Evolutionary conservation across 2,113 vertebrate species (phyloP).

Genomic region (Colossoma macropomum): DNA sequence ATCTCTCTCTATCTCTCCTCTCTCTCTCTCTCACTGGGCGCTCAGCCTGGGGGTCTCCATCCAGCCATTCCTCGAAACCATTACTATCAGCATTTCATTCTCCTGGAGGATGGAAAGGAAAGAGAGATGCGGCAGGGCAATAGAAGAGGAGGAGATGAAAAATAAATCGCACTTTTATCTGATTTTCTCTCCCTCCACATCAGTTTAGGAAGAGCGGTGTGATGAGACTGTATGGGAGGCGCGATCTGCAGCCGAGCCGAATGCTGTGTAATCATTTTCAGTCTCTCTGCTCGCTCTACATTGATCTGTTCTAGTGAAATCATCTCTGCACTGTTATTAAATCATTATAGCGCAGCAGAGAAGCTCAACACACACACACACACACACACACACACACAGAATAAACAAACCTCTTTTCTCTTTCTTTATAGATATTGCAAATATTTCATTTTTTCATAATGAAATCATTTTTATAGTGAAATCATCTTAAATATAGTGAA

Average conservation of each 20-base stretch:
- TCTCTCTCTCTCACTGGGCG: too few relatives aligned
- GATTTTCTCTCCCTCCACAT: constrained; percentile 46
- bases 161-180: constrained; percentile 55
- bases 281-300: constrained; percentile 40
- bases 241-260: constrained; percentile 24
- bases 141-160: constrained; percentile 50
- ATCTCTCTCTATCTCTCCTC: too few relatives aligned
- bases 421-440: neutral
- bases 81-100: constrained; percentile 25
- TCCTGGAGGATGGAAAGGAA: neutral
- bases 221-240: constrained; percentile 39
- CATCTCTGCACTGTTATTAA: constrained; percentile 51
- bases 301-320: constrained; percentile 52
- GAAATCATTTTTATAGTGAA: too few relatives aligned
- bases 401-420: constrained; percentile 3
- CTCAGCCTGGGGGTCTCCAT: too few relatives aligned
- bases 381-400: constrained; percentile 6
- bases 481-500: too few relatives aligned
- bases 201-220: constrained; percentile 44
- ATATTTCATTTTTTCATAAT: too few relatives aligned
- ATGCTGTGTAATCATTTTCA: constrained; percentile 50
- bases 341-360: constrained; percentile 23
- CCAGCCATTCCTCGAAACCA: neutral
- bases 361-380: constrained; percentile 28
- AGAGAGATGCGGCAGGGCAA: constrained; percentile 37